Evolutionary conservation across 2,113 vertebrate genomes (phyloP).

Genomic region (Nycticryphes semicollaris): DNA sequence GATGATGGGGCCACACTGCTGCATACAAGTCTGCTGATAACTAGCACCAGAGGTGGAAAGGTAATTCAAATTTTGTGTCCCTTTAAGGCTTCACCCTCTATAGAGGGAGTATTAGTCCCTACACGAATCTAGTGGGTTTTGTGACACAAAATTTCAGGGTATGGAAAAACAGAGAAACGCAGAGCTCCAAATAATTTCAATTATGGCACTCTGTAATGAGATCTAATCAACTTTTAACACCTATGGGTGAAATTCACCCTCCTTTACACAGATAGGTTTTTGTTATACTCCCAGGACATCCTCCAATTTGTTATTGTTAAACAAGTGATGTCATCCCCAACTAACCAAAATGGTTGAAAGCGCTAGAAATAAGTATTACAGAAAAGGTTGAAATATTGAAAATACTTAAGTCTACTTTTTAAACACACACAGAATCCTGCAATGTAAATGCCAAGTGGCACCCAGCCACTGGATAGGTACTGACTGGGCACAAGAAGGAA

Average conservation of each 20-base stretch:
- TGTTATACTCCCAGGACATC: not conserved
- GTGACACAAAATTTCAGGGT: conserved; percentile 2
- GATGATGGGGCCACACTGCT: not conserved
- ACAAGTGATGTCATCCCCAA: not conserved
- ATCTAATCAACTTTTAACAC: conserved; percentile 20
- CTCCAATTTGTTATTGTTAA: conserved; percentile 22
- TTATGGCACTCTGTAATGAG: conserved; percentile 23
- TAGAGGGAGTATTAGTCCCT: not conserved
- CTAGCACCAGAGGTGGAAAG: not conserved
- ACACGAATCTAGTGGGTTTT: not conserved
- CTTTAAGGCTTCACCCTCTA: conserved; percentile 45
- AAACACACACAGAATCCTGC: not conserved
- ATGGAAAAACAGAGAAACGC: conserved; percentile 3
- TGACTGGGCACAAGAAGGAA: not conserved
- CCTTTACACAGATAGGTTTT: not conserved
- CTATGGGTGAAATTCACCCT: not conserved
- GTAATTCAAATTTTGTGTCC: conserved; percentile 50
- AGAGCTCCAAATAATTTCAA: conserved; percentile 9
- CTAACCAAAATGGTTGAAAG: not conserved
- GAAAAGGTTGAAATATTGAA: not conserved
- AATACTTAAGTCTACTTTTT: not conserved
- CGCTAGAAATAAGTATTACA: not conserved
- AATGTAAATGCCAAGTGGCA: not conserved
- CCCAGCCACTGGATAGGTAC: not conserved
- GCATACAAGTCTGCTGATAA: not conserved